Evolutionary conservation across 2,888 invertebrate species (phyloP).

Genomic region (Drosophila atripex): DNA sequence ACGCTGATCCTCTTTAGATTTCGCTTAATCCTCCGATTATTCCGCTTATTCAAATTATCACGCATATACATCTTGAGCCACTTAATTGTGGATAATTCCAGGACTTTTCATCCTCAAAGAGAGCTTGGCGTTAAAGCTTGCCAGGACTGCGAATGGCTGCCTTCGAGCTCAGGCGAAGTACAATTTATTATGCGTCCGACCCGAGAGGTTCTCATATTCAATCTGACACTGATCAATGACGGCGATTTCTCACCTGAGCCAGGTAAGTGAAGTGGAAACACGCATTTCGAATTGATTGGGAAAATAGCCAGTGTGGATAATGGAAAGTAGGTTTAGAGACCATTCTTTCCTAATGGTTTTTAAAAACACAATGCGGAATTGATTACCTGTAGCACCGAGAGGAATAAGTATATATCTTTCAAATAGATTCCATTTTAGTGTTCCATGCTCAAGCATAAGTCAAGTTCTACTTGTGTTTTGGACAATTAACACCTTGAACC

Average conservation of each 20-base stretch:
- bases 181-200: slow-evolving; percentile 52
- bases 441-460: not conserved
- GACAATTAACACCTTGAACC: slow-evolving; percentile 20
- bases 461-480: slow-evolving; percentile 16
- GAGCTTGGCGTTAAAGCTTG: slow-evolving; percentile 2
- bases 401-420: too few species aligned
- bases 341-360: not conserved
- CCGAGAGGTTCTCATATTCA: slow-evolving; percentile 57
- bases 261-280: slow-evolving; percentile 5
- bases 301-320: slow-evolving; percentile 9
- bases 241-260: slow-evolving; percentile 55
- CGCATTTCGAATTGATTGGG: slow-evolving; percentile 14
- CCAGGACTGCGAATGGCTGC: slow-evolving; percentile 3
- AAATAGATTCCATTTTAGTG: slow-evolving; percentile 3
- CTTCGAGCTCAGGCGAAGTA: slow-evolving; percentile 24
- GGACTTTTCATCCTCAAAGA: slow-evolving; percentile 5
- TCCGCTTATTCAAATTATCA: slow-evolving; percentile 27
- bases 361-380: not conserved
- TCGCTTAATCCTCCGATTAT: slow-evolving; percentile 22
- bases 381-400: not conserved
- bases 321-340: not conserved
- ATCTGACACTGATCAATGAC: slow-evolving; percentile 64
- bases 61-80: slow-evolving; percentile 12
- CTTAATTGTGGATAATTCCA: slow-evolving; percentile 31
- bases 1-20: slow-evolving; percentile 29